These are phyloP conservation scores for Lithophane ornitopus DNA, from an alignment of 2,888 invertebrate genomes.

Conservation along the genomic window DNA sequence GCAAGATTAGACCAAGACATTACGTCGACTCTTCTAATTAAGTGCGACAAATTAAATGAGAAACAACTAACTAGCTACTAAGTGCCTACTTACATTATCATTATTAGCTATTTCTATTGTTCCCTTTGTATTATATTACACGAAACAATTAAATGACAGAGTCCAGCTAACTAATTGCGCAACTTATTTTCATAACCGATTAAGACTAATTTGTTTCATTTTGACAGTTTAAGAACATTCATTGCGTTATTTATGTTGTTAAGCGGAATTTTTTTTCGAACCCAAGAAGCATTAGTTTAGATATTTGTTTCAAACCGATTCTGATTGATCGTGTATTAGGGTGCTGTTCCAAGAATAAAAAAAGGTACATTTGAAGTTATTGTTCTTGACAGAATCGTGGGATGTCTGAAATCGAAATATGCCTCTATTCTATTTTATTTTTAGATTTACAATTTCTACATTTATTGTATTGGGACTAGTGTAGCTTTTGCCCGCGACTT, in stretches of 20 bases:
- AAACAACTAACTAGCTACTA: conserved; percentile 1
- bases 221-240: no score
- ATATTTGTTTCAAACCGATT: no score
- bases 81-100: conserved; percentile 1
- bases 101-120: conserved; percentile 27
- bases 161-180: background rate
- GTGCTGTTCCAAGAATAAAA: conserved; percentile 10
- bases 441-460: conserved; percentile 8
- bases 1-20: background rate
- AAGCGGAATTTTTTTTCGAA: no score
- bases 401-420: conserved; percentile 21
- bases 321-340: no score
- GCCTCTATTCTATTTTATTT: conserved; percentile 30
- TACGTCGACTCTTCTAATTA: background rate
- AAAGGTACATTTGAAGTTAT: conserved; percentile 4
- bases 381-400: conserved; percentile 38
- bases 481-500: no score
- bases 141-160: conserved; percentile 8
- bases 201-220: no score
- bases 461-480: background rate
- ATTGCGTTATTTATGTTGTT: no score
- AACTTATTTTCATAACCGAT: no score
- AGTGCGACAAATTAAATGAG: conserved; percentile 1
- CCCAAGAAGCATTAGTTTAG: no score
- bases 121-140: conserved; percentile 5